phyloP scores from a whole-genome alignment of 2,113 vertebrate genomes.

The Pristiophorus japonicus region DNA sequence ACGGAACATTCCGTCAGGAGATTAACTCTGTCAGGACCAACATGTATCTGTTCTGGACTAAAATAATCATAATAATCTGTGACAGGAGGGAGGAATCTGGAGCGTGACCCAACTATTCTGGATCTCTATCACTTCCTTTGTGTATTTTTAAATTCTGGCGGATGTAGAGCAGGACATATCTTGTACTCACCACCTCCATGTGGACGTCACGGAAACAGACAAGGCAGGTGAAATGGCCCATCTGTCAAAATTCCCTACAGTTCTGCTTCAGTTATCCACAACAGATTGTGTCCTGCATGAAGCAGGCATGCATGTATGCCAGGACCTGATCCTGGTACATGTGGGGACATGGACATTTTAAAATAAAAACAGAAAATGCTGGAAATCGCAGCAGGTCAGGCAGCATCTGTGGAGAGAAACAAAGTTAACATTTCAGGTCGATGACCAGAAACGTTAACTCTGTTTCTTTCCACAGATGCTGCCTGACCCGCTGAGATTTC shows the following conservation, averaged over 20 bases:
- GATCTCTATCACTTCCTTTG: background rate
- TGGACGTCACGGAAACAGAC: background rate
- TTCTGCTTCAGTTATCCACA: too few species aligned
- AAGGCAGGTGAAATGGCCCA: background rate
- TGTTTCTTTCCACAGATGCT: too few species aligned
- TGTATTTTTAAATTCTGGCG: background rate
- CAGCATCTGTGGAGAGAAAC: too few species aligned
- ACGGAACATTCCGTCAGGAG: too few species aligned
- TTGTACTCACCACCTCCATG: background rate
- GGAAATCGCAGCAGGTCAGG: too few species aligned
- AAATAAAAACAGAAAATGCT: too few species aligned
- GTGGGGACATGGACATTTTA: too few species aligned
- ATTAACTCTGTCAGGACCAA: background rate
- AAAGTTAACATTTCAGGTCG: too few species aligned
- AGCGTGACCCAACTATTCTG: background rate
- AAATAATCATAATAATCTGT: background rate
- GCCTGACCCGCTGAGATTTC: too few species aligned
- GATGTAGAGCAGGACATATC: too few species aligned
- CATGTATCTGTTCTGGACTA: background rate
- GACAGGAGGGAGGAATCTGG: background rate
- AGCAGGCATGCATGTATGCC: background rate
- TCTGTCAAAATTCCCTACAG: background rate
- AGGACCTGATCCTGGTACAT: background rate
- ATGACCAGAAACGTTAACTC: too few species aligned
- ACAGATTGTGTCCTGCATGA: too few species aligned